Percentiles rank a stretch among this genome's conserved stretches.
These are phyloP conservation scores for Cryptocephalus primarius DNA, from an alignment of 2,888 invertebrate species.

Conservation along the genomic window DNA sequence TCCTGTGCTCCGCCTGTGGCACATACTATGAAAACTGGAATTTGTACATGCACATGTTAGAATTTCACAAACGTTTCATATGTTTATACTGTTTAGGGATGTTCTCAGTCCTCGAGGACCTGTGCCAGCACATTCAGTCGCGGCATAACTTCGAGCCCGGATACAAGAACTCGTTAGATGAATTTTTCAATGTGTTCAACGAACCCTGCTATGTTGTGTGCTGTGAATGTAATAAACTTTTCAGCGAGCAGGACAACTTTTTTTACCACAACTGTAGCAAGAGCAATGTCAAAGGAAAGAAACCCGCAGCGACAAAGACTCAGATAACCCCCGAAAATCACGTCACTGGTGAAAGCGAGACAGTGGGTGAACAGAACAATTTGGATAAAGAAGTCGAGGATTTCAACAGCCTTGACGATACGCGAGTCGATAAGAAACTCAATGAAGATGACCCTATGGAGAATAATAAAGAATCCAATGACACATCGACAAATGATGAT, in stretches of 20 bases:
- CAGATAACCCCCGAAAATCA: constrained; percentile 26
- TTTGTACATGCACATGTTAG: constrained; percentile 73
- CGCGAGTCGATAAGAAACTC: constrained; percentile 2
- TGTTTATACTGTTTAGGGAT: constrained; percentile 76
- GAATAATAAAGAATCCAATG: constrained; percentile 4
- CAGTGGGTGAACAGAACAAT: constrained; percentile 6
- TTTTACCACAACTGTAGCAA: constrained; percentile 56
- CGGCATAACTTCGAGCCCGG: constrained; percentile 69
- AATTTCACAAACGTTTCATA: constrained; percentile 69
- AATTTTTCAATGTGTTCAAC: constrained; percentile 53
- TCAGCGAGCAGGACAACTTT: constrained; percentile 65
- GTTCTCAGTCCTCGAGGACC: constrained; percentile 69
- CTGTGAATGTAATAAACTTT: constrained; percentile 69
- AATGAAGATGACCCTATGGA: constrained; percentile 3
- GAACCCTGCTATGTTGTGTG: constrained; percentile 69
- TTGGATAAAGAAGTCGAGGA: constrained; percentile 3
- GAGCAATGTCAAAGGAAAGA: constrained; percentile 12
- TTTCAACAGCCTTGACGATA: too few relatives aligned
- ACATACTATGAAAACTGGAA: constrained; percentile 82
- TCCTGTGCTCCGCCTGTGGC: constrained; percentile 70
- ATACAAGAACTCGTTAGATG: constrained; percentile 54
- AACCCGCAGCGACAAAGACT: constrained; percentile 14
- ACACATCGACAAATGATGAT: neutral
- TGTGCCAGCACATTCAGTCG: constrained; percentile 64
- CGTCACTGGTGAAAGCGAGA: constrained; percentile 26